Percentiles rank a stretch among this genome's conserved stretches.
phyloP scores from a whole-genome alignment of 37 sponge, comb jelly and placozoan species.

The Chondrosia reniformis region DNA sequence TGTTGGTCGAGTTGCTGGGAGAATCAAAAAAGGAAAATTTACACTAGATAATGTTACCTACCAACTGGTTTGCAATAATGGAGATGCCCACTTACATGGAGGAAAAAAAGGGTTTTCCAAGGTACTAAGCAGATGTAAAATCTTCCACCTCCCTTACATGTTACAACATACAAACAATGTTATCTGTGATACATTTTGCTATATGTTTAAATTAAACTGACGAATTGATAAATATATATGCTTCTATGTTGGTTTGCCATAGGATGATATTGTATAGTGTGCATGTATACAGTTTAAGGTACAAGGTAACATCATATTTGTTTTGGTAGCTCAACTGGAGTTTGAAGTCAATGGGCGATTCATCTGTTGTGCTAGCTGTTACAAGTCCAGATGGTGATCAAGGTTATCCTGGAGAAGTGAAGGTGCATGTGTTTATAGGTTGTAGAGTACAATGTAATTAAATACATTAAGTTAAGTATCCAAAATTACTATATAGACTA shows the following conservation, averaged over 20 bases:
- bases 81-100: slow-evolving; percentile 82
- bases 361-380: slow-evolving; percentile 40
- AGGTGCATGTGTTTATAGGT: too few relatives aligned
- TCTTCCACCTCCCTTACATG: too few relatives aligned
- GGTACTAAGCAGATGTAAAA: too few relatives aligned
- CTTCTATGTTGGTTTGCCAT: background rate
- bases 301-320: background rate
- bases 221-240: too few relatives aligned
- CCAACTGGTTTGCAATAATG: slow-evolving; percentile 61
- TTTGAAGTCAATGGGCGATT: background rate
- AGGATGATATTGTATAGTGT: background rate
- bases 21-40: slow-evolving; percentile 79
- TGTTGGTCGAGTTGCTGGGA: slow-evolving; percentile 87
- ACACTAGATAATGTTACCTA: slow-evolving; percentile 63
- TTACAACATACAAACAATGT: too few relatives aligned
- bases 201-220: too few relatives aligned
- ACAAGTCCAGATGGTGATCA: slow-evolving; percentile 76
- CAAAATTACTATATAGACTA: too few relatives aligned
- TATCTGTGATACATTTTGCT: background rate
- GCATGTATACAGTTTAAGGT: background rate
- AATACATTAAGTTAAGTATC: too few relatives aligned
- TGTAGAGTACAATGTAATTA: too few relatives aligned
- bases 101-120: slow-evolving; percentile 79
- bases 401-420: slow-evolving; percentile 86
- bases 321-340: slow-evolving; percentile 43